A percentile compares a stretch with the other conserved stretches of the same genome.
Conservation (phyloP, 2,113 vertebrate species). For the Elephas maximus region DNA sequence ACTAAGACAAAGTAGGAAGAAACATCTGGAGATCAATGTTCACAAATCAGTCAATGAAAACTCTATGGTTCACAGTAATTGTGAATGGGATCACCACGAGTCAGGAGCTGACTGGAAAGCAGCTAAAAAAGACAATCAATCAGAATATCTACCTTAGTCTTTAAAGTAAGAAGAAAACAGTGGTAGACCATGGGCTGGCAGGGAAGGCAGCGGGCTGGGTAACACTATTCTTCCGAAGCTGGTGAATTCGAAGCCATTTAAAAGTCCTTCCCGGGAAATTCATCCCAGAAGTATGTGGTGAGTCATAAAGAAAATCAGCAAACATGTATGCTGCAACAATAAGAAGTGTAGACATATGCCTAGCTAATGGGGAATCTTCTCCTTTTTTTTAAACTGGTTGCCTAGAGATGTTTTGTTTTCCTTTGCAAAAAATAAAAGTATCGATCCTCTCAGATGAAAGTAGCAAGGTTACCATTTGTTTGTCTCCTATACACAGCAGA, state of each 20-base stretch:
- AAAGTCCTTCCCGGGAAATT: background rate
- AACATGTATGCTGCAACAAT: background rate
- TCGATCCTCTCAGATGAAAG: background rate
- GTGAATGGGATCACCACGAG: background rate
- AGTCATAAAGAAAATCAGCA: background rate
- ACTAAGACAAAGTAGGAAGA: background rate
- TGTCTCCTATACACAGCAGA: background rate
- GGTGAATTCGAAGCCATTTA: background rate
- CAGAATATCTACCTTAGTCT: background rate
- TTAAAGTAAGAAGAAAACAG: background rate
- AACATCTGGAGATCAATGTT: background rate
- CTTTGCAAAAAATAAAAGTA: background rate
- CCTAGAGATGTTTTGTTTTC: conserved; percentile 38
- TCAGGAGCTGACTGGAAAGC: background rate
- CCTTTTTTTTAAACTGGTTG: background rate
- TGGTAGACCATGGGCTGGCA: too few species aligned
- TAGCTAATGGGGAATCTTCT: background rate
- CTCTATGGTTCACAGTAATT: background rate
- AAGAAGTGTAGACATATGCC: background rate
- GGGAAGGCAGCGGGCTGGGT: background rate
- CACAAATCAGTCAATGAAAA: background rate
- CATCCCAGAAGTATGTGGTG: background rate
- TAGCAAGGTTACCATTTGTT: background rate
- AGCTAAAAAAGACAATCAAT: background rate
- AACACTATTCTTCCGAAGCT: background rate